phyloP scores from a whole-genome alignment of 2,888 invertebrate genomes.

The Trichopria drosophilae region DNA sequence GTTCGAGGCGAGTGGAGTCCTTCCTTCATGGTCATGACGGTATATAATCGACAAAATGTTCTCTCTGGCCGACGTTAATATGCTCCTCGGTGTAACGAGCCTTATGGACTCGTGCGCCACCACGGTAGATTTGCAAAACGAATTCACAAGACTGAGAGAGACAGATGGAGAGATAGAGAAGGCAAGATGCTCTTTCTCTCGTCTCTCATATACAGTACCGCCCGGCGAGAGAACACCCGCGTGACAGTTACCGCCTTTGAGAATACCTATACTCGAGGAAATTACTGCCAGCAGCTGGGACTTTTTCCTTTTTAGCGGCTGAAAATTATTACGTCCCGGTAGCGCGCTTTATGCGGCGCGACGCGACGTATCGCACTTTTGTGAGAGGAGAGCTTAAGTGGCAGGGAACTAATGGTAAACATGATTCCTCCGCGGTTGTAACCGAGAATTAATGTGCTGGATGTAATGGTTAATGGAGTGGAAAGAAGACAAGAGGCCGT shows the following conservation, averaged over 20 bases:
- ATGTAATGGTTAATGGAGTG: slow-evolving; percentile 52
- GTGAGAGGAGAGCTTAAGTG: slow-evolving; percentile 40
- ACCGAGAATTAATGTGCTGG: slow-evolving; percentile 51
- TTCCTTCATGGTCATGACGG: neutral
- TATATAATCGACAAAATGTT: slow-evolving; percentile 20
- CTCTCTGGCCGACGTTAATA: slow-evolving; percentile 16
- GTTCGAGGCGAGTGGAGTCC: slow-evolving; percentile 12
- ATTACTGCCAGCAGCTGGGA: slow-evolving; percentile 53
- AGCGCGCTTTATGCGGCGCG: slow-evolving; percentile 8
- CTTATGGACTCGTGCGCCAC: slow-evolving; percentile 12
- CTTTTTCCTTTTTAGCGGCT: slow-evolving; percentile 30
- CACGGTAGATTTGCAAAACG: too few species aligned
- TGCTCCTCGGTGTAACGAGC: neutral
- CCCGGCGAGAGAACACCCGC: slow-evolving; percentile 31
- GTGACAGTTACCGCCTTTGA: slow-evolving; percentile 52
- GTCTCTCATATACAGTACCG: too few species aligned
- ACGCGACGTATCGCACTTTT: slow-evolving; percentile 23
- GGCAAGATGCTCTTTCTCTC: too few species aligned
- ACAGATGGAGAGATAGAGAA: too few species aligned
- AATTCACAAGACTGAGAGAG: too few species aligned
- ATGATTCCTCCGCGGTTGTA: slow-evolving; percentile 38
- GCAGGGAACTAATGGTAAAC: slow-evolving; percentile 53
- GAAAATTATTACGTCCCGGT: slow-evolving; percentile 22
- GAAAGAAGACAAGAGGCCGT: slow-evolving; percentile 48
- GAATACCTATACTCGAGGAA: slow-evolving; percentile 44